Conservation (phyloP, 2,113 vertebrate species). For the Macquaria ambigua region DNA sequence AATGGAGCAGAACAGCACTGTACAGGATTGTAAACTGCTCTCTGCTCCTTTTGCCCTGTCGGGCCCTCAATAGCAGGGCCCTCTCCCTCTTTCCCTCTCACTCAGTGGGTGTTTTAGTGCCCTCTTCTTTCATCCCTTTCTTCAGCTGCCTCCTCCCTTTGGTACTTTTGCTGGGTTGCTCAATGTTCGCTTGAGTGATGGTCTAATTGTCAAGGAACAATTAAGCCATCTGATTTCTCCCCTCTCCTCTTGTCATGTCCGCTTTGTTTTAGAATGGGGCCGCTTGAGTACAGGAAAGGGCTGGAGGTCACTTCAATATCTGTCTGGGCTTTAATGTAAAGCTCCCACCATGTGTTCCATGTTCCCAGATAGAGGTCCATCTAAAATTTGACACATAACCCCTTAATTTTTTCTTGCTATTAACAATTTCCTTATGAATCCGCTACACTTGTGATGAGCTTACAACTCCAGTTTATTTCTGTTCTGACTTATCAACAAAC, state of each 20-base stretch:
- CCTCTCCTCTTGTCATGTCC: slow-evolving; percentile 71
- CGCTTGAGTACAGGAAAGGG: slow-evolving; percentile 68
- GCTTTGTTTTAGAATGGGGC: slow-evolving; percentile 78
- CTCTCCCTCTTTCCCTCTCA: slow-evolving; percentile 77
- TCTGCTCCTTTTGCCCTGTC: slow-evolving; percentile 78
- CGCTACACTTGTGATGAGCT: not conserved
- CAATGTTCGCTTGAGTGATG: slow-evolving; percentile 85
- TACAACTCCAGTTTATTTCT: not conserved
- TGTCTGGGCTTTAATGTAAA: slow-evolving; percentile 67
- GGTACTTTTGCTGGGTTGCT: slow-evolving; percentile 79
- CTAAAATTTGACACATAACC: slow-evolving; percentile 3
- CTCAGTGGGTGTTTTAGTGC: slow-evolving; percentile 84
- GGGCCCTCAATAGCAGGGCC: slow-evolving; percentile 76
- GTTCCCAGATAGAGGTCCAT: slow-evolving; percentile 10
- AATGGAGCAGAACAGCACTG: slow-evolving; percentile 86
- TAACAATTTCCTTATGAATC: not conserved
- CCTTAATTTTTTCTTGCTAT: not conserved
- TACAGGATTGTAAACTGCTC: slow-evolving; percentile 88
- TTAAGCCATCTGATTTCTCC: slow-evolving; percentile 85
- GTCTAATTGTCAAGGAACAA: slow-evolving; percentile 85
- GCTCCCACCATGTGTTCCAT: slow-evolving; percentile 22
- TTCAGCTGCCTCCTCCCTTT: slow-evolving; percentile 73
- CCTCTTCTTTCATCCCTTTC: slow-evolving; percentile 82
- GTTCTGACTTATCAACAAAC: not conserved
- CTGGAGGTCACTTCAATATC: slow-evolving; percentile 77